Base-by-base conservation (phyloP, 2,797 vertebrate genomes). In the Acipenser ruthenus region DNA sequence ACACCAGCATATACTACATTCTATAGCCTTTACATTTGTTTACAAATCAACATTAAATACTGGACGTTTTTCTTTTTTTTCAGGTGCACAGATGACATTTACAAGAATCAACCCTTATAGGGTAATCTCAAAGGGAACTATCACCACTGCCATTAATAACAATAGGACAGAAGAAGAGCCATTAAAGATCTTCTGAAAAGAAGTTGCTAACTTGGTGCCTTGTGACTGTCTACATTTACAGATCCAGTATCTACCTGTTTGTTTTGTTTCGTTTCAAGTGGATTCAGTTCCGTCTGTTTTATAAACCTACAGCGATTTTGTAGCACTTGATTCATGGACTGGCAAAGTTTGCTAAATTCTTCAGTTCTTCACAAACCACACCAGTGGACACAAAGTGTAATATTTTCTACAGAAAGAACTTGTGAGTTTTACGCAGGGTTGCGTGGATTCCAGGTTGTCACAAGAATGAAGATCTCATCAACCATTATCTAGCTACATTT, bases 71-170 rank as follows among this genome's bases (percentile, higher is more conserved):
- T 64, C 48, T 49, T 49, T 15, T 67, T 4, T 55, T 70, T 23
- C 67, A 86, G 86, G 76, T 72, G 23, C 68, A 73, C 71, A 66
- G 74, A 69, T 75, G 68, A 71, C 70, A 62, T 37, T 61, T 67
- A 75, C 60, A 68, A 73, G 12, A 66, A 55, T 77, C 70, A 67
- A 84, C 80, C 82, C 77, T 82, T 81, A 65, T 82, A 80, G 83
- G 83, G 84, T 83, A 75, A 69, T 75, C 72, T 71, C 67, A 68
- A 55, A 63, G 76, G 79, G 79, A 80, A 81, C 71, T 75, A 71
- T 67, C 67, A 71, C 70, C 67, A 71, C 72, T 69, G 70, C 70
- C 68, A 63, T 9, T 62, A 50, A 65, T 18, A 58, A 13, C 55
- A 58, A n/a, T 58, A 58, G 13, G 13, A 58, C 55, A 58, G 55